Base-by-base conservation (phyloP, 2,888 invertebrate species). In the Panzeria rudis region DNA sequence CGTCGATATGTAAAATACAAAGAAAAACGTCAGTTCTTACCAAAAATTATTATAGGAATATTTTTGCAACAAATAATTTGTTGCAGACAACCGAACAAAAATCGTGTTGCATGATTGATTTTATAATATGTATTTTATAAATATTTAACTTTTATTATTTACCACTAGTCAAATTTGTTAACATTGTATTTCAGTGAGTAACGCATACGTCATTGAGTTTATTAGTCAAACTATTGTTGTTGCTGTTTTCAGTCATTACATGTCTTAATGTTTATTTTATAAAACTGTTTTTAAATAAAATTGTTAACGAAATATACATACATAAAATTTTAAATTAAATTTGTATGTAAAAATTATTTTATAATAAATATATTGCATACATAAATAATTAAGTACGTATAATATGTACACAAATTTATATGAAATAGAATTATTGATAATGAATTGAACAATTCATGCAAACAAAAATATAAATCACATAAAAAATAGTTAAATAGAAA, bases 241-340 rank as follows among this genome's bases (percentile, higher is more conserved):
- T 83, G n/a, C 86, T 76, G 87, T 84, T 78, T 61, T 78, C 15
- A 69, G 35, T 86, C 87, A 87, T 87, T 79, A 84, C 87, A 71
- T 69, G 87, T 82, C 35, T 87, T 86, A 88, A 88, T 87, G 87
- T 90, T 87, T 88, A 89, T 89, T 89, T 89, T 87, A 89, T 88
- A 87, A 87, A 86, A 88, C 86, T 86, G 88, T 89, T 89, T 89
- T 89, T 89, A 89, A 90, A 88, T 87, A 86, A 88, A 89, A 89
- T 89, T 89, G 88, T 89, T 89, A 87, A 88, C 87, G 86, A 87
- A 87, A 88, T 52, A 89, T 86, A 72, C 44, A 32, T 32, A 56
- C 20, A 38, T 20, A 32, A n/a, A 38, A 5, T n/a, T 23, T 41
- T 29, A 47, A 32, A 50, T 17, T 29, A n/a, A 29, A 17, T 47